Evolutionary conservation across 2,888 invertebrate genomes (phyloP), one percentile per base, ranked within the genome.

Genomic region (Plebejus argus): DNA sequence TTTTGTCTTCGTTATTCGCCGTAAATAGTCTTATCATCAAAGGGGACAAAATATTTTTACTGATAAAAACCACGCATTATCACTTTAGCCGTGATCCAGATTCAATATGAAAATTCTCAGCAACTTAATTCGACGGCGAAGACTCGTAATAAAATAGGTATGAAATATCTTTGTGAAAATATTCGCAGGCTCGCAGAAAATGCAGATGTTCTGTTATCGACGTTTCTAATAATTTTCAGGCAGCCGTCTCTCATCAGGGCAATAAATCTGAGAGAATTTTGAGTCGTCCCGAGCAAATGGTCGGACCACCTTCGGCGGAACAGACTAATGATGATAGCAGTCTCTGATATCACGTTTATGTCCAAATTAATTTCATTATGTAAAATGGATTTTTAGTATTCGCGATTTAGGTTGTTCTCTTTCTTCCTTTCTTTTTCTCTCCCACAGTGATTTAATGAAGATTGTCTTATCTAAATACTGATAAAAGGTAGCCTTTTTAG

Each of bases 171-270:
- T 5, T 74, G 74, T 53, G 49, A 74, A 74, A 72, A 72, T 39
- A 53, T 74, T 53, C 28, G 49, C 53, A 74, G 45, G 66, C 66
- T 74, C 53, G 53, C 49, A 45, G 72, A 39, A 45, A 49, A 74
- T 28, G 61, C 77, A 77, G 77, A 77, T 77, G 61, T 77, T 78
- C 76, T 78, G 78, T 71, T 75, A 76, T 76, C 71, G 79, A 79
- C 79, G 75, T 77, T 75, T 75, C 76, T 78, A 77, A 79, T 79
- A 79, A 78, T 79, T 78, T 78, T 78, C 74, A 79, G 78, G 76
- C 72, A 61, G 58, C 61, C 35, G 77, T 72, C 66, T 56, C 58
- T 77, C 77, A 45, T 72, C 35, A 58, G n/a, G 23, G 72, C 61
- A 77, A 77, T 74, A 77, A 77, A 61, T 77, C 77, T 61, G 28